These are phyloP conservation scores for Drosophila ezoana DNA, from an alignment of 2,888 invertebrate genomes.

Conservation along the genomic window DNA sequence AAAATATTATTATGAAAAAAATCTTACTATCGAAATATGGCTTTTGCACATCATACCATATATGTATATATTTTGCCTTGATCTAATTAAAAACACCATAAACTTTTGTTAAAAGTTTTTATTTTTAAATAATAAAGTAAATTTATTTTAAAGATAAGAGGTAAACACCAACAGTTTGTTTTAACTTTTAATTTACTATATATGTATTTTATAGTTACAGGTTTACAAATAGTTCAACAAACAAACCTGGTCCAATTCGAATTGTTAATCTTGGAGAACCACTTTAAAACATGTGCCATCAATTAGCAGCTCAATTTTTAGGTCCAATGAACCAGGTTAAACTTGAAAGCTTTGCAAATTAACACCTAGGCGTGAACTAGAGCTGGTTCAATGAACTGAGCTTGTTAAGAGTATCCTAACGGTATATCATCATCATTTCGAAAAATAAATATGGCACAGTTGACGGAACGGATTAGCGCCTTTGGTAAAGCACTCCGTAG, in stretches of 20 bases:
- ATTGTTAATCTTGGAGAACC: neutral
- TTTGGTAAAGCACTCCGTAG: slow-evolving; percentile 51
- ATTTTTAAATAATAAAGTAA: too few species aligned
- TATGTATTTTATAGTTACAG: too few species aligned
- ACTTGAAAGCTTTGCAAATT: slow-evolving; percentile 30
- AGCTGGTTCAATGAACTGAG: slow-evolving; percentile 66
- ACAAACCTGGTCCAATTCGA: slow-evolving; percentile 10
- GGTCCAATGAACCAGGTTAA: slow-evolving; percentile 48
- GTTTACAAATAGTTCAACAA: neutral
- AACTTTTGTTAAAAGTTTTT: too few species aligned
- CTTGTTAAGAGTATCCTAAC: slow-evolving; percentile 38
- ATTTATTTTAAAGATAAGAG: too few species aligned
- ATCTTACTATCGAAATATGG: too few species aligned
- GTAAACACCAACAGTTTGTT: too few species aligned
- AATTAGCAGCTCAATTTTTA: slow-evolving; percentile 50
- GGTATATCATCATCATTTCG: slow-evolving; percentile 39
- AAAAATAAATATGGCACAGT: slow-evolving; percentile 55
- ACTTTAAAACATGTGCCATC: slow-evolving; percentile 24
- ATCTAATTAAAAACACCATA: too few species aligned
- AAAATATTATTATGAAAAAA: too few species aligned
- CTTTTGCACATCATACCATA: too few species aligned
- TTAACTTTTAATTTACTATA: too few species aligned
- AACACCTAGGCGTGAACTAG: slow-evolving; percentile 44
- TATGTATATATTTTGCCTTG: too few species aligned
- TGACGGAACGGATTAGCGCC: slow-evolving; percentile 62